Conservation (phyloP, 2,113 vertebrate genomes). For the Corynorhinus townsendii region DNA sequence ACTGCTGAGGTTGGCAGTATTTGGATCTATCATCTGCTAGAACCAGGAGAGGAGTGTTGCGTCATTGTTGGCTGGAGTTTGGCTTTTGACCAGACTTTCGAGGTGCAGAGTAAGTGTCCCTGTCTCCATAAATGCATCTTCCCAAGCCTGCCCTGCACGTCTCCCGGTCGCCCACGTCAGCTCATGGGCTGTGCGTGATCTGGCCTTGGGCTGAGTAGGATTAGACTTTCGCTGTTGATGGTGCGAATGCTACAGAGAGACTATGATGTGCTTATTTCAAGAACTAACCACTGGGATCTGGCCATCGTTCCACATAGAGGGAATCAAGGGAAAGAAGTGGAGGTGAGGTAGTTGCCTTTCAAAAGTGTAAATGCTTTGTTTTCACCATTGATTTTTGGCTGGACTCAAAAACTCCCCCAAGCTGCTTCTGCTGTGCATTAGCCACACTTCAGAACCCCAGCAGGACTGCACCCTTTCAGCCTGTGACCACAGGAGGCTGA, state of each 20-base stretch:
- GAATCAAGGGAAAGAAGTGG: neutral
- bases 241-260: neutral
- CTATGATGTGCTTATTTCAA: neutral
- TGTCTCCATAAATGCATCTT: neutral
- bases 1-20: neutral
- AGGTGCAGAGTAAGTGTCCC: neutral
- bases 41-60: neutral
- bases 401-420: neutral
- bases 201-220: neutral
- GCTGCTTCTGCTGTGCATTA: neutral
- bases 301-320: neutral
- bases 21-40: neutral
- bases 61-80: neutral
- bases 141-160: fast-evolving
- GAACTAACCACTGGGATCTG: neutral
- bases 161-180: fast-evolving
- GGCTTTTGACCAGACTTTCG: neutral
- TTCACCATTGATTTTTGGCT: neutral
- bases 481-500: neutral
- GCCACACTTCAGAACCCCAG: too few species aligned
- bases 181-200: neutral
- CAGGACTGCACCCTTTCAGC: neutral
- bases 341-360: neutral
- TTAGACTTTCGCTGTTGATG: neutral
- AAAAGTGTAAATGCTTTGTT: neutral